A percentile compares a stretch with the other conserved stretches of the same genome.
Conservation (phyloP, 37 sponge, comb jelly and placozoan species). For the Beroe forskalii region DNA sequence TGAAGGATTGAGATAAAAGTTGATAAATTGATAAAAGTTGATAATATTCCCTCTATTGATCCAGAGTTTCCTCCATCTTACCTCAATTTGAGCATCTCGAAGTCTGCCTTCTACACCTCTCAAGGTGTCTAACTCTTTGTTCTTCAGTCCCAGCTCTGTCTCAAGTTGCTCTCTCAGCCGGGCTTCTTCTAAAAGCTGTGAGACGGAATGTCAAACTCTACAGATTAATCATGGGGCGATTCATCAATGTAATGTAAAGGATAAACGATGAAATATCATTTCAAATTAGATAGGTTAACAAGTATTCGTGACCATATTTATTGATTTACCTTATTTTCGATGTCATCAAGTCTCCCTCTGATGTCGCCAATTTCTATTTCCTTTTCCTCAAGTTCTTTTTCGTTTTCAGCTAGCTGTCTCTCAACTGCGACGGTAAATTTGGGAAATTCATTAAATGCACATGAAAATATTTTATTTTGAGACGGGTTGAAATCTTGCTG, state of each 20-base stretch:
- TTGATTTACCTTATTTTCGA: slow-evolving; percentile 45
- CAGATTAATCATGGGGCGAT: no score
- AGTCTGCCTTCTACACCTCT: slow-evolving; percentile 25
- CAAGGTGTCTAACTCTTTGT: neutral
- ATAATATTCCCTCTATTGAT: no score
- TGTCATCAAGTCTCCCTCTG: neutral
- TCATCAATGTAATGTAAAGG: no score
- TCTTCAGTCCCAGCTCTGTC: slow-evolving; percentile 23
- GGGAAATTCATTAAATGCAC: no score
- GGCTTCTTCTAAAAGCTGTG: neutral
- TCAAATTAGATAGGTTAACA: no score
- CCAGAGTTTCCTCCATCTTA: no score
- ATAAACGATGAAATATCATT: no score
- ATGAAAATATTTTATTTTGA: no score
- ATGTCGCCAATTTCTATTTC: neutral
- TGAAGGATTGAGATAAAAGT: no score
- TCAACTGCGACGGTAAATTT: slow-evolving; percentile 37
- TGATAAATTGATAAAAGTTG: no score
- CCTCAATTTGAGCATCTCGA: slow-evolving; percentile 17
- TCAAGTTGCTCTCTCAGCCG: slow-evolving; percentile 3
- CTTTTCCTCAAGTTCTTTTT: slow-evolving; percentile 19
- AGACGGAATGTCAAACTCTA: neutral
- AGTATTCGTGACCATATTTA: no score
- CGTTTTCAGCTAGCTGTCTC: neutral
- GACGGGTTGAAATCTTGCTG: no score